These are phyloP conservation scores for Scrobipalpa atriplicella DNA, from an alignment of 2,888 invertebrate species.

Conservation along the genomic window DNA sequence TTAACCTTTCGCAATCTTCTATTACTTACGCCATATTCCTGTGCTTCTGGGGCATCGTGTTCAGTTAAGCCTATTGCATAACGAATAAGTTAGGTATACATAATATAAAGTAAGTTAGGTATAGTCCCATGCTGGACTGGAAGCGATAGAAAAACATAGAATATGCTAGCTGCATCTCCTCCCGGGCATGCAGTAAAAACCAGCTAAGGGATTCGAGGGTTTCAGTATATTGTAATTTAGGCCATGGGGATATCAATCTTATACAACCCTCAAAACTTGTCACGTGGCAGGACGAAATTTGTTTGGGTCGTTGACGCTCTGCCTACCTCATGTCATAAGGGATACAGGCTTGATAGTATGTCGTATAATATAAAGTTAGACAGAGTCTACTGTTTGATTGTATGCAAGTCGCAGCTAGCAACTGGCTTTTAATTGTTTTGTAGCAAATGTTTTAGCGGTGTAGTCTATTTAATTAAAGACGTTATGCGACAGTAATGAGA, in stretches of 20 bases:
- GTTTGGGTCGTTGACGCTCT: no score
- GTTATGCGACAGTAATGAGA: not conserved
- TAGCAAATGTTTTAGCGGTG: not conserved
- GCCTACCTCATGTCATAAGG: no score
- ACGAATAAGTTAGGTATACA: constrained; percentile 33
- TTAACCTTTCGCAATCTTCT: constrained; percentile 1
- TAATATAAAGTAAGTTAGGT: not conserved
- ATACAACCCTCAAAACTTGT: no score
- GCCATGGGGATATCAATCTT: no score
- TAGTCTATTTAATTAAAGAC: not conserved
- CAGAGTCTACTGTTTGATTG: not conserved
- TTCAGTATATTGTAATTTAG: no score
- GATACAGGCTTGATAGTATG: no score
- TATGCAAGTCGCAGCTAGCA: constrained; percentile 5
- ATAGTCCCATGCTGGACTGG: no score
- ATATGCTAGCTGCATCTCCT: no score
- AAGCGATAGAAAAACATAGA: no score
- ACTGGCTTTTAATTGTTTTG: constrained; percentile 9
- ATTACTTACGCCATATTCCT: not conserved
- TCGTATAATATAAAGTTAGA: not conserved
- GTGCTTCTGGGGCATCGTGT: constrained; percentile 28
- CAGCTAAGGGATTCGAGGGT: no score
- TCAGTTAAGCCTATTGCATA: constrained; percentile 30
- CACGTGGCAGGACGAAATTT: no score
- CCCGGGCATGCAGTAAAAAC: no score